phyloP scores from a whole-genome alignment of 1,140 invertebrate species.

The Telenomus remus region DNA sequence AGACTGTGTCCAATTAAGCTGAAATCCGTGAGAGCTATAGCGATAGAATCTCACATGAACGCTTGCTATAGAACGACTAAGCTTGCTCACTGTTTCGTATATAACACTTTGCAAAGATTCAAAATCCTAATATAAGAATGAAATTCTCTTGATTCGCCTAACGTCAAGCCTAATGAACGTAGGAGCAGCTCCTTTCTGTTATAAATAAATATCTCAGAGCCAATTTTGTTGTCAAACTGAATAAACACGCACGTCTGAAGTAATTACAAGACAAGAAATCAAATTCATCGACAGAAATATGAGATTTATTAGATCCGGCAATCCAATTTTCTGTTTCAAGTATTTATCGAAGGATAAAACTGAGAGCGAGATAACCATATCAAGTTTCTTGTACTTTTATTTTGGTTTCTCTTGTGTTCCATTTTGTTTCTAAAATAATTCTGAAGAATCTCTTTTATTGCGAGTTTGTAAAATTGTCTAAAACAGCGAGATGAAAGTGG shows the following conservation, averaged over 20 bases:
- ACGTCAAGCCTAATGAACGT: too few species aligned
- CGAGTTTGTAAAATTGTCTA: slow-evolving; percentile 6
- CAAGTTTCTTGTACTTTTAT: slow-evolving; percentile 12
- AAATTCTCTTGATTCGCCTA: slow-evolving; percentile 13
- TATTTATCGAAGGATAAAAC: slow-evolving; percentile 44
- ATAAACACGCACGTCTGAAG: slow-evolving; percentile 35
- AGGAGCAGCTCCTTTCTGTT: too few species aligned
- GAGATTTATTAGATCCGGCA: slow-evolving; percentile 62
- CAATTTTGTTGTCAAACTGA: not conserved
- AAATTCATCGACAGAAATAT: slow-evolving; percentile 47
- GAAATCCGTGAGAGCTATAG: slow-evolving; percentile 42
- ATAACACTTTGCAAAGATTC: slow-evolving; percentile 27
- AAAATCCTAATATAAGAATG: slow-evolving; percentile 40
- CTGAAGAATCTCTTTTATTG: too few species aligned
- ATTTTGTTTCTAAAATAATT: too few species aligned
- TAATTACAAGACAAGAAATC: slow-evolving; percentile 29
- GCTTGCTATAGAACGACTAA: slow-evolving; percentile 35
- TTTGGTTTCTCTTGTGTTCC: not conserved
- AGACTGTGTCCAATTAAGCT: slow-evolving; percentile 54
- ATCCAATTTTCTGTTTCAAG: slow-evolving; percentile 64
- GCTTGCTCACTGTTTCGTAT: slow-evolving; percentile 20
- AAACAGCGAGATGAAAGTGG: not conserved
- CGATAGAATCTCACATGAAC: slow-evolving; percentile 49
- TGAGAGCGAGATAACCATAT: slow-evolving; percentile 48
- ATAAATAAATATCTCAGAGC: too few species aligned